A percentile compares a stretch with the other conserved stretches of the same genome.
Evolutionary conservation across 2,797 vertebrate genomes (phyloP).

Genomic region (Selene dorsalis): DNA sequence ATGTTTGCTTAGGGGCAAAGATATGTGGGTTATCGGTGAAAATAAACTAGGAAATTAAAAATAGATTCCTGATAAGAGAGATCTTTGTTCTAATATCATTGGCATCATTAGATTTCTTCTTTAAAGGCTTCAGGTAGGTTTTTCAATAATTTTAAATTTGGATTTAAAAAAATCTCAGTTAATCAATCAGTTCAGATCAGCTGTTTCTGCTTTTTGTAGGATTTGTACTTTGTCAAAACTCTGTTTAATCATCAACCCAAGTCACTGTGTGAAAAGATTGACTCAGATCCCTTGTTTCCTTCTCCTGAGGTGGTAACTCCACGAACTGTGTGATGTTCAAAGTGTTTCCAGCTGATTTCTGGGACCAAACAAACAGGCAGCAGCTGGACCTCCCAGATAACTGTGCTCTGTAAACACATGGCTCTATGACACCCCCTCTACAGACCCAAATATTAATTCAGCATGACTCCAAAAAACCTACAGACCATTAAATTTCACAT

Average conservation of each 20-base stretch:
- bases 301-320: not conserved
- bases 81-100: not conserved
- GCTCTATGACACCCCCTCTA: not conserved
- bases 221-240: not conserved
- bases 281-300: not conserved
- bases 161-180: no score
- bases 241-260: not conserved
- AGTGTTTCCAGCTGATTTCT: constrained; percentile 5
- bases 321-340: not conserved
- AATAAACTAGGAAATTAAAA: constrained; percentile 22
- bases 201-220: not conserved
- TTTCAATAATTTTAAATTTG: not conserved
- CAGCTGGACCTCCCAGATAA: constrained; percentile 38
- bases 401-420: not conserved
- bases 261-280: not conserved
- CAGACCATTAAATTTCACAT: constrained; percentile 45
- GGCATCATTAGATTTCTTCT: not conserved
- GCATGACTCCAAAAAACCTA: constrained; percentile 8
- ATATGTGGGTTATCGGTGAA: constrained; percentile 8
- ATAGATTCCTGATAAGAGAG: constrained; percentile 38
- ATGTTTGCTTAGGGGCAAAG: not conserved
- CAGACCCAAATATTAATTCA: constrained; percentile 28
- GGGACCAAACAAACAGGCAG: not conserved
- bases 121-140: not conserved
- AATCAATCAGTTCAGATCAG: constrained; percentile 1